Conservation (phyloP, 1,140 invertebrate genomes). For the Bombus pyrosoma region DNA sequence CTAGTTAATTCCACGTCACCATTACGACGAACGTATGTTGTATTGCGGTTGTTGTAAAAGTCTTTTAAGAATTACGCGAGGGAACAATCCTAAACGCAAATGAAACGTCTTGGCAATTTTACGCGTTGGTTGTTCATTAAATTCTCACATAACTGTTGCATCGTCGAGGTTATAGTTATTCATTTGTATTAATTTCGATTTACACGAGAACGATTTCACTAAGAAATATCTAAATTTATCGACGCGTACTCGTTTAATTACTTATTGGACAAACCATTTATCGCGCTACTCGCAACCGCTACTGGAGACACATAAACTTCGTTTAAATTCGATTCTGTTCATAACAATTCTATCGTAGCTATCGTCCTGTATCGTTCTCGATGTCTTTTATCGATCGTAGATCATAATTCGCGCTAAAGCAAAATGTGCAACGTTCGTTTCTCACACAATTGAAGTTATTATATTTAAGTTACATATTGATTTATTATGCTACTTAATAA, state of each 20-base stretch:
- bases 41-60: constrained; percentile 5
- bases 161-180: neutral
- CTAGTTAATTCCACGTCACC: constrained; percentile 49
- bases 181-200: constrained; percentile 12
- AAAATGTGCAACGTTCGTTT: neutral
- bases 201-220: neutral
- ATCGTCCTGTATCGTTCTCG: neutral
- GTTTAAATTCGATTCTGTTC: neutral
- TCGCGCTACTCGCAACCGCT: neutral
- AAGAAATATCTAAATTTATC: constrained; percentile 36
- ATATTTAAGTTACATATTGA: no score
- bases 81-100: neutral
- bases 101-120: constrained; percentile 23
- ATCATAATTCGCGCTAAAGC: neutral
- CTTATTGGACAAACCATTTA: neutral
- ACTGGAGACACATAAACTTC: neutral
- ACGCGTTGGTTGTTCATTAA: constrained; percentile 39
- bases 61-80: neutral
- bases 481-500: no score
- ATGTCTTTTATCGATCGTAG: neutral
- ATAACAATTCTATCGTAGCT: neutral
- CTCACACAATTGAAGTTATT: no score
- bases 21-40: neutral
- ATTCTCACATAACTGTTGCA: constrained; percentile 34
- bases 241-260: neutral